Evolutionary conservation across 2,888 invertebrate species (phyloP), one percentile per base, ranked within the genome.

Genomic region (Tupiocoris notatus): DNA sequence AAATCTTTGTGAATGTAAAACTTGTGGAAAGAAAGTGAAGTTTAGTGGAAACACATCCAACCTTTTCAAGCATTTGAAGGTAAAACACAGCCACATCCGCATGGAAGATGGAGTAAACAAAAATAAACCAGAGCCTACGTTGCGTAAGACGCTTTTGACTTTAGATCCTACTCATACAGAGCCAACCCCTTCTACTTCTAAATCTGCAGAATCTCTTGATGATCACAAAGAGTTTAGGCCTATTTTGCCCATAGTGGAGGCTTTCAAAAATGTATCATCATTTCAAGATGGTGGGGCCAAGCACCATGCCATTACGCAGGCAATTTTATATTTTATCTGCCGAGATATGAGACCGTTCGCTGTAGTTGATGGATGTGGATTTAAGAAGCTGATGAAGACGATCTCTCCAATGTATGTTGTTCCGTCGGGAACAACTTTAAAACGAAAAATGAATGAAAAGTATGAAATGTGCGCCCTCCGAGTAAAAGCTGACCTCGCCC

Each of bases 311-410:
- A 16, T 70, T 12, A 70, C 70, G n/a, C 21, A 70, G 18, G 59
- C 59, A 12, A 58, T 70, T 58, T 20, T 70, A n/a, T 70, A 20
- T 24, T 70, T 70, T 20, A 70, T 70, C 12, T 70, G 70, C 23
- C 12, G 25, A 59, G 70, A 70, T 22, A 9, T 70, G 70, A 12
- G 24, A 58, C 70, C 70, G 3, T 70, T 70, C 59, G 24, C 1
- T 58, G 58, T 70, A 9, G 59, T 70, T 9, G 17, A 21, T 23
- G 70, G 70, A 23, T 22, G 24, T 16, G 70, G 70, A 7, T 70
- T 70, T 58, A 12, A 22, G 23, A n/a, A 59, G 18, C 16, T 70
- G 23, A 70, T 70, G 21, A 70, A 67, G 21, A 56, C 67, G n/a
- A 17, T 67, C 18, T 17, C 67, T 39, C 67, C 67, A 17, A 54